A percentile compares a stretch with the other conserved stretches of the same genome.
Evolutionary conservation across 2,113 vertebrate genomes (phyloP).

Genomic region (Cariama cristata): DNA sequence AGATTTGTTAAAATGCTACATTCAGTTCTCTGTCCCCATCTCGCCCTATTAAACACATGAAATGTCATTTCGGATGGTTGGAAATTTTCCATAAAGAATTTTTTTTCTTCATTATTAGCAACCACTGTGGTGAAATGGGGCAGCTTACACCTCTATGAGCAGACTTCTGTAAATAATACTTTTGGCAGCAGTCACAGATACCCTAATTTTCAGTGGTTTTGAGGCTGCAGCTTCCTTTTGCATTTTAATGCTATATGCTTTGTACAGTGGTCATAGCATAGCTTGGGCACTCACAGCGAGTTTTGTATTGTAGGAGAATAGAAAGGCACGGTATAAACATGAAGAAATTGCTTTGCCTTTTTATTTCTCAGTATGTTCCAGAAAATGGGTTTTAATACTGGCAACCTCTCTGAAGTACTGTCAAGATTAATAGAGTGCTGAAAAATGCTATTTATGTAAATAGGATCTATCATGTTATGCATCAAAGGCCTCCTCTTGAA

Average conservation of each 20-base stretch:
- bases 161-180: neutral
- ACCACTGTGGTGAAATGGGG: neutral
- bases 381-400: neutral
- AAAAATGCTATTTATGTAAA: constrained; percentile 18
- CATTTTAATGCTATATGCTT: neutral
- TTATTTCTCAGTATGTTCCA: neutral
- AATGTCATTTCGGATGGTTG: neutral
- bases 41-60: neutral
- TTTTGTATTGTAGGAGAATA: neutral
- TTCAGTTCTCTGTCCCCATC: neutral
- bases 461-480: neutral
- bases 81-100: neutral
- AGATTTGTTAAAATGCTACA: neutral
- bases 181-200: neutral
- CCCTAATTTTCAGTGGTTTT: neutral
- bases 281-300: neutral
- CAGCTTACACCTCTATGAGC: neutral
- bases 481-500: neutral
- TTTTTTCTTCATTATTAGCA: neutral
- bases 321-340: neutral
- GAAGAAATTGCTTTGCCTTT: neutral
- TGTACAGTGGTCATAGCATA: neutral
- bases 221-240: neutral
- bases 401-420: neutral
- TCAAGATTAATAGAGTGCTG: neutral